Base-by-base conservation (phyloP, 1,140 invertebrate species). In the Tetramorium alpestre region DNA sequence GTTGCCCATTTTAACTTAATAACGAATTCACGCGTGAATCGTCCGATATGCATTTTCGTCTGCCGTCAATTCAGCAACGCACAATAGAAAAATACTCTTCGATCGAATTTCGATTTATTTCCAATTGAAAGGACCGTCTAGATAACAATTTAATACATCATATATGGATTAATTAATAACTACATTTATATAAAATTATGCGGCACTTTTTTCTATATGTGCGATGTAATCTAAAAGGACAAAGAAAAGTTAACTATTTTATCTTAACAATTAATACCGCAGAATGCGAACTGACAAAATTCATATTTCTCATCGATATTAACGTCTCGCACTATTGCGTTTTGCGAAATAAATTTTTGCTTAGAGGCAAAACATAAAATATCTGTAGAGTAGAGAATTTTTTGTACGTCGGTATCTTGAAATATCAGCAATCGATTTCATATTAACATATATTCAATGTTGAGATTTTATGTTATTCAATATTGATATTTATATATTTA, bases 1-100 rank as follows among this genome's bases (percentile, higher is more conserved):
- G 44, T 84, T 49, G 25, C 7, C 11, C 4, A 41, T 33, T 81
- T 84, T 75, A 41, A 75, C 54, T 84, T 62, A 51, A 56, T 84
- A 84, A 84, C 54, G 69, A 84, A 75, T 75, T 73, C 80, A n/a
- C 80, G 54, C 54, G 67, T 47, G 67, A 73, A 73, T 73, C 13
- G 13, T 33, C 54, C 67, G 54, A 82, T 58, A 49, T 51, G 64
- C 51, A 72, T 49, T 18, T 73, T 73, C 65, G 49, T 41, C 22
- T 41, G n/a, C 1, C 10, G 11, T 47, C 38, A 25, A 56, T 56
- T 44, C 33, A 18, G 8, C 1, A 38, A 56, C 16, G 47, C 11
- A 18, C 44, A 69, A 56, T 70, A 54, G 51, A n/a, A 41, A 58
- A 44, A 72, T 58, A 70, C 18, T 25, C 38, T n/a, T 16, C 78